A percentile compares a stretch with the other conserved stretches of the same genome.
phyloP scores from a whole-genome alignment of 2,888 invertebrate species.

The Ashinkailepas kermadecensis region DNA sequence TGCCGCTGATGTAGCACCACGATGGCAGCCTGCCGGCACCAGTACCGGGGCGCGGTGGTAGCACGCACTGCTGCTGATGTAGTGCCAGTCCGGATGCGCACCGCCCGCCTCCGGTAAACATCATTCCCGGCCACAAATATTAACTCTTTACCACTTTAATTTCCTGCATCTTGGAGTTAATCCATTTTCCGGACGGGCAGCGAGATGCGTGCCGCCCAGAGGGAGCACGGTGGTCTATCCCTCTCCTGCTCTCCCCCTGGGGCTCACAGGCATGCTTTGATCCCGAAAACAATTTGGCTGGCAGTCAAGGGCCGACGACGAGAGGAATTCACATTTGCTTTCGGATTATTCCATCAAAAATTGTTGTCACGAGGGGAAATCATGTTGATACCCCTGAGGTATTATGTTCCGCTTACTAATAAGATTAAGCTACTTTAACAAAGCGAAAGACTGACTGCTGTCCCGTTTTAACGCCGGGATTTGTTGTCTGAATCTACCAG shows the following conservation, averaged over 20 bases:
- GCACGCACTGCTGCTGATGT: background rate
- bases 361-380: background rate
- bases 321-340: slow-evolving; percentile 17
- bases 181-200: background rate
- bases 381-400: no score
- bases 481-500: no score
- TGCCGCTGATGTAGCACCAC: no score
- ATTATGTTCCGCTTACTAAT: no score
- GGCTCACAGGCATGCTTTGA: background rate
- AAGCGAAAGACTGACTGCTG: no score
- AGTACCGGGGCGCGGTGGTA: no score
- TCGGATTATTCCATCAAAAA: background rate
- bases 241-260: background rate
- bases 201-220: background rate
- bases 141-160: slow-evolving; percentile 19
- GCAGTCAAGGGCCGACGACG: background rate
- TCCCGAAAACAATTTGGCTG: slow-evolving; percentile 13
- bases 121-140: slow-evolving; percentile 17
- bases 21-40: no score
- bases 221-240: background rate
- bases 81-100: background rate
- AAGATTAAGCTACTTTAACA: no score
- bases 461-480: no score
- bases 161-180: slow-evolving; percentile 17
- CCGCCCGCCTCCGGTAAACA: background rate